These are phyloP conservation scores for Falco cherrug DNA, from an alignment of 2,797 vertebrate species.

Conservation along the genomic window DNA sequence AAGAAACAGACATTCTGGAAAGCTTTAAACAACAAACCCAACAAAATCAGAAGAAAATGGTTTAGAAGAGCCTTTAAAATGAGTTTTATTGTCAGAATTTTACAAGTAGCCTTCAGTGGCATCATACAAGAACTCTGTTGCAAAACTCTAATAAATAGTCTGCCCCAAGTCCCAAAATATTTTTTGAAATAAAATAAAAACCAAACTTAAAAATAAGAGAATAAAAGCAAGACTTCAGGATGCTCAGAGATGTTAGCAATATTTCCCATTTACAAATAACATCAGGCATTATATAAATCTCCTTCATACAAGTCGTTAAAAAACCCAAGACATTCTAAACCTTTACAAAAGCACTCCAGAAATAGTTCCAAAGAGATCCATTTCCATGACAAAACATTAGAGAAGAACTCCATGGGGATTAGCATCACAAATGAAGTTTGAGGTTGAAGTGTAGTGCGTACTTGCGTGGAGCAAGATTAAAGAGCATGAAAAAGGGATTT, in stretches of 20 bases:
- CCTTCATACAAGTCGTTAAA: slow-evolving; percentile 80
- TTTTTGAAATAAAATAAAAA: slow-evolving; percentile 77
- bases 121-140: slow-evolving; percentile 86
- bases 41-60: slow-evolving; percentile 60
- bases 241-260: slow-evolving; percentile 77
- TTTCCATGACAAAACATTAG: slow-evolving; percentile 70
- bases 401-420: slow-evolving; percentile 67
- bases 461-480: slow-evolving; percentile 47
- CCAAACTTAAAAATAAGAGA: slow-evolving; percentile 70
- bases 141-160: slow-evolving; percentile 88
- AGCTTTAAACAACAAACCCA: slow-evolving; percentile 12
- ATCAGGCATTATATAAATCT: slow-evolving; percentile 81
- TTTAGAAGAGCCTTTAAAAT: slow-evolving; percentile 85
- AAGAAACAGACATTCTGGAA: background rate
- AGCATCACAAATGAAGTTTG: slow-evolving; percentile 68
- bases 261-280: slow-evolving; percentile 82
- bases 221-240: slow-evolving; percentile 79
- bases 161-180: slow-evolving; percentile 80
- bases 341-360: slow-evolving; percentile 79
- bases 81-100: slow-evolving; percentile 85
- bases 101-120: slow-evolving; percentile 84
- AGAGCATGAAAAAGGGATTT: slow-evolving; percentile 39
- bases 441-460: slow-evolving; percentile 58
- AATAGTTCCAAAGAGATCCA: slow-evolving; percentile 74
- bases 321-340: slow-evolving; percentile 73